These are phyloP conservation scores for Ectemnius lituratus DNA, from an alignment of 2,888 invertebrate genomes.

Conservation along the genomic window DNA sequence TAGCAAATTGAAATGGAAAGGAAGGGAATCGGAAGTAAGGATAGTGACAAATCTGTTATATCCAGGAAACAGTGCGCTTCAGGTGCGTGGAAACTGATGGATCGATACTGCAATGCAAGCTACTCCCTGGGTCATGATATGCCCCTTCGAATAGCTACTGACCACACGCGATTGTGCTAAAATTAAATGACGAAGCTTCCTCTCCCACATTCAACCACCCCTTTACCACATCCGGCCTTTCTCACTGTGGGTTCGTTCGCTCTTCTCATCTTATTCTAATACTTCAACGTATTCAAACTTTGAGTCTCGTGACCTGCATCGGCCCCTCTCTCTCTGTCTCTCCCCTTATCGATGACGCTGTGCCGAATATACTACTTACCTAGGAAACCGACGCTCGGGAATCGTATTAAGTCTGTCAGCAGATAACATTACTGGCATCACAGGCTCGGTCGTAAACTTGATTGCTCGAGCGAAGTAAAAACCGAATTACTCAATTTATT, in stretches of 20 bases:
- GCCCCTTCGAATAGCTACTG: slow-evolving; percentile 57
- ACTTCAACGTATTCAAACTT: neutral
- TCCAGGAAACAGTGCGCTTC: slow-evolving; percentile 47
- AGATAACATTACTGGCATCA: no score
- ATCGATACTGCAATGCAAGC: slow-evolving; percentile 70
- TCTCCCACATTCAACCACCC: slow-evolving; percentile 6
- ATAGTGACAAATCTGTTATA: slow-evolving; percentile 26
- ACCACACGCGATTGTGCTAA: slow-evolving; percentile 64
- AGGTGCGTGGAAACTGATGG: slow-evolving; percentile 63
- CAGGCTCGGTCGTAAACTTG: no score
- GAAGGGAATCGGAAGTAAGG: slow-evolving; percentile 12
- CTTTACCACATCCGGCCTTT: neutral
- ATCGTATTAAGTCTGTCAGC: no score
- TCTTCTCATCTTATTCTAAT: neutral
- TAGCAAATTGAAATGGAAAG: neutral
- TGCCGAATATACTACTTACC: neutral
- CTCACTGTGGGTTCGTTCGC: neutral
- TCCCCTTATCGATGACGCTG: slow-evolving; percentile 35
- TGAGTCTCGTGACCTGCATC: slow-evolving; percentile 22
- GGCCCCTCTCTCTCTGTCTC: slow-evolving; percentile 12
- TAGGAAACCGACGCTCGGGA: no score
- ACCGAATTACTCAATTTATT: no score
- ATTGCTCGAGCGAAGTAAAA: no score
- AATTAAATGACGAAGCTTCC: slow-evolving; percentile 58
- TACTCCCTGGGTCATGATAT: slow-evolving; percentile 58